phyloP scores from a whole-genome alignment of 1,140 invertebrate genomes.

The Calliphora vicina region DNA sequence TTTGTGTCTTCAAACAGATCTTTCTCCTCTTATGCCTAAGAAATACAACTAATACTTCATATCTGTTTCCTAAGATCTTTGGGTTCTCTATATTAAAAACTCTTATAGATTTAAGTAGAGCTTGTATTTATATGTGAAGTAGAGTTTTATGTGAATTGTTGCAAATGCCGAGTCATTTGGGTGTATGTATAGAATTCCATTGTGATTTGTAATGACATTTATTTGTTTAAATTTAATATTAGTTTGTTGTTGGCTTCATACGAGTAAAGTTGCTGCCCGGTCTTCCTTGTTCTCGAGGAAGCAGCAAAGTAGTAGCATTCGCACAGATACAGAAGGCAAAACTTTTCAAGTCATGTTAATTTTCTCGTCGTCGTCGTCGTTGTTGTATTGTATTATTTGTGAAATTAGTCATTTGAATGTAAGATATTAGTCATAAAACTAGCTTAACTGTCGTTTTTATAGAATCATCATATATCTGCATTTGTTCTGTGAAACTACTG shows the following conservation, averaged over 20 bases:
- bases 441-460: background rate
- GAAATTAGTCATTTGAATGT: background rate
- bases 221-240: conserved; percentile 29
- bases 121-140: background rate
- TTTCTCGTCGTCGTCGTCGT: background rate
- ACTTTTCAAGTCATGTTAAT: background rate
- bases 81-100: too few relatives aligned
- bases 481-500: too few relatives aligned
- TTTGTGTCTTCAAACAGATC: background rate
- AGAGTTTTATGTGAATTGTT: background rate
- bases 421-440: conserved; percentile 5
- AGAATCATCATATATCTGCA: background rate
- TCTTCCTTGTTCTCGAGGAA: background rate
- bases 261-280: too few relatives aligned
- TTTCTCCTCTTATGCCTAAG: background rate
- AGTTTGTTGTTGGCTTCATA: background rate
- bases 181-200: conserved; percentile 32
- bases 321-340: background rate
- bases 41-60: conserved; percentile 1
- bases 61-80: background rate
- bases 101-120: background rate
- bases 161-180: conserved; percentile 21
- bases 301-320: background rate
- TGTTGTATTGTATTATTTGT: background rate
- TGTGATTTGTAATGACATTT: conserved; percentile 43